These are phyloP conservation scores for Oligia fasciuncula DNA, from an alignment of 2,888 invertebrate genomes.

Conservation along the genomic window DNA sequence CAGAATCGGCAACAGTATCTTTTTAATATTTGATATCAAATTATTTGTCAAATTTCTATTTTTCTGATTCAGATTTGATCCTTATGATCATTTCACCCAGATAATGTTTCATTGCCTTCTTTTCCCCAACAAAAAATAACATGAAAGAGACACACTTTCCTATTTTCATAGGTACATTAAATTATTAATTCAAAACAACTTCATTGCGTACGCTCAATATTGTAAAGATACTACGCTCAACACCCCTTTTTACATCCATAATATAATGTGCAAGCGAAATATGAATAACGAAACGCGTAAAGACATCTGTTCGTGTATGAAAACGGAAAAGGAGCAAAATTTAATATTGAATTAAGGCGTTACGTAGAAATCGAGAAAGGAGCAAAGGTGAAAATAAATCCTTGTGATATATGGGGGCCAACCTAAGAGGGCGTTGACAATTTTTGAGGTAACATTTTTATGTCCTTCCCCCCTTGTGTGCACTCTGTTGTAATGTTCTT, in stretches of 20 bases:
- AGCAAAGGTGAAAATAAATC: constrained; percentile 88
- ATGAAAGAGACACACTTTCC: background rate
- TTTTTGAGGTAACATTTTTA: constrained; percentile 86
- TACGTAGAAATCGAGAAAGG: constrained; percentile 87
- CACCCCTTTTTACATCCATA: constrained; percentile 68
- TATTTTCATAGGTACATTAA: constrained; percentile 31
- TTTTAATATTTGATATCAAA: background rate
- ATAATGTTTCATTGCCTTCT: background rate
- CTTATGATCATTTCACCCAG: background rate
- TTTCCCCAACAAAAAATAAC: constrained; percentile 1
- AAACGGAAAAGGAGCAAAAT: constrained; percentile 84
- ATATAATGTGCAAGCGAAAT: constrained; percentile 81
- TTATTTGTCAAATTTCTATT: background rate
- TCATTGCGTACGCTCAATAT: constrained; percentile 63
- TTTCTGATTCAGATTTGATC: no score
- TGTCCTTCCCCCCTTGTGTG: constrained; percentile 69
- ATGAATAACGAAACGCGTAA: constrained; percentile 87
- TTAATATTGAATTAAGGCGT: constrained; percentile 90
- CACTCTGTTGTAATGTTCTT: constrained; percentile 62
- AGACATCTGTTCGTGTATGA: constrained; percentile 84
- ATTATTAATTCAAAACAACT: constrained; percentile 63
- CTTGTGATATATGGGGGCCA: constrained; percentile 85
- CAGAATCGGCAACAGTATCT: no score
- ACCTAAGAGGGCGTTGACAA: constrained; percentile 83
- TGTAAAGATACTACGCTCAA: constrained; percentile 52